Percentiles rank a stretch among this genome's conserved stretches.
Evolutionary conservation across 2,113 vertebrate genomes (phyloP).

Genomic region (Oreochromis niloticus): DNA sequence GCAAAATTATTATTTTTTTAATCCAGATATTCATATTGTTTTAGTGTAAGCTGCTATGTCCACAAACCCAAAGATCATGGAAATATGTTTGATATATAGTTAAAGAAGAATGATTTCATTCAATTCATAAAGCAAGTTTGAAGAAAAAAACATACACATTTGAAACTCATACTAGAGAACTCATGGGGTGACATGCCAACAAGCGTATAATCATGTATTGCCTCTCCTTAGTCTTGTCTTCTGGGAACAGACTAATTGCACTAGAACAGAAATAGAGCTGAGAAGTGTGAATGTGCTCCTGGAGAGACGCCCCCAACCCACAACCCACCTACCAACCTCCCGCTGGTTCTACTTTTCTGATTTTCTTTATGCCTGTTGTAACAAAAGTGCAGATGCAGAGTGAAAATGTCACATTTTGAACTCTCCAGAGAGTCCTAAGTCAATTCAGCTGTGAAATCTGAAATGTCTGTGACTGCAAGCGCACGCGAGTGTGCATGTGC

Average conservation of each 20-base stretch:
- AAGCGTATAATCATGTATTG: slow-evolving; percentile 46
- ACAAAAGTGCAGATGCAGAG: slow-evolving; percentile 72
- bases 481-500: neutral
- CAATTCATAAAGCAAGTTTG: slow-evolving; percentile 14
- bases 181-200: slow-evolving; percentile 48
- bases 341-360: slow-evolving; percentile 63
- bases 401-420: slow-evolving; percentile 73
- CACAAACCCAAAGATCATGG: neutral
- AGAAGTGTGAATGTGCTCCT: slow-evolving; percentile 60
- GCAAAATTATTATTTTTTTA: neutral
- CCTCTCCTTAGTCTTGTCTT: slow-evolving; percentile 62
- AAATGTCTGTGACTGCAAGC: slow-evolving; percentile 45
- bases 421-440: slow-evolving; percentile 73
- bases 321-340: slow-evolving; percentile 61
- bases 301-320: slow-evolving; percentile 63
- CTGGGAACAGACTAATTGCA: slow-evolving; percentile 73
- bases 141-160: slow-evolving; percentile 17
- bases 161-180: slow-evolving; percentile 19
- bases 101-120: slow-evolving; percentile 23
- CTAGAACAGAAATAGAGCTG: slow-evolving; percentile 74
- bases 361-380: slow-evolving; percentile 66
- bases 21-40: neutral
- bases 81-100: neutral
- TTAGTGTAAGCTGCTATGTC: neutral
- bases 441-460: slow-evolving; percentile 68